phyloP scores from a whole-genome alignment of 2,888 invertebrate species.

The Dryococelus australis region DNA sequence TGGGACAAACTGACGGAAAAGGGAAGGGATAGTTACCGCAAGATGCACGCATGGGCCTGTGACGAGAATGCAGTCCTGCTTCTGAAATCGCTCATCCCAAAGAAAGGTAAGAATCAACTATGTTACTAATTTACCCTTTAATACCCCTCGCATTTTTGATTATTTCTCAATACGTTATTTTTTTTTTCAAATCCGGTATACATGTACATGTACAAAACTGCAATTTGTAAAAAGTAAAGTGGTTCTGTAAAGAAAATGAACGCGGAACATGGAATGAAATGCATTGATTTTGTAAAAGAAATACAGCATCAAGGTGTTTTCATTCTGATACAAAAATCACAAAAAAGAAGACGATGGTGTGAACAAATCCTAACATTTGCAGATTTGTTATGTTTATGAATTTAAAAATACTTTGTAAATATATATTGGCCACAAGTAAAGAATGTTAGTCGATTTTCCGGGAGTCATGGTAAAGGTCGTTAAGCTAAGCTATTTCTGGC shows the following conservation, averaged over 20 bases:
- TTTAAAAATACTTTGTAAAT: too few species aligned
- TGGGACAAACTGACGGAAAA: constrained; percentile 99
- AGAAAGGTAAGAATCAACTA: constrained; percentile 82
- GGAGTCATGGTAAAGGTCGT: too few species aligned
- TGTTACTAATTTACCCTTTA: constrained; percentile 20
- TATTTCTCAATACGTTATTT: background rate
- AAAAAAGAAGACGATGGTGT: background rate
- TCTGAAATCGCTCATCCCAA: constrained; percentile 96
- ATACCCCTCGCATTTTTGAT: background rate
- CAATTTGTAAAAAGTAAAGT: background rate
- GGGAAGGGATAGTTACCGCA: constrained; percentile 97
- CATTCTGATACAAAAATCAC: background rate
- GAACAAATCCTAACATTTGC: background rate
- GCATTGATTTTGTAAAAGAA: too few species aligned
- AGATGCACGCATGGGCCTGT: constrained; percentile 99
- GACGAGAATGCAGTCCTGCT: constrained; percentile 97
- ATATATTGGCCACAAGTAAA: too few species aligned
- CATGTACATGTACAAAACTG: background rate
- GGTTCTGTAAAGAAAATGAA: background rate
- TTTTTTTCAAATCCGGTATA: background rate
- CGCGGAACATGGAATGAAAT: background rate
- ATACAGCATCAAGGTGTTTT: too few species aligned
- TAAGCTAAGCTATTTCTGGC: too few species aligned
- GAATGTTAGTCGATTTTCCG: too few species aligned
- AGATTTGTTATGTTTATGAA: too few species aligned